Evolutionary conservation across 1,140 invertebrate species (phyloP).

Genomic region (Drosophila quadrilineata): DNA sequence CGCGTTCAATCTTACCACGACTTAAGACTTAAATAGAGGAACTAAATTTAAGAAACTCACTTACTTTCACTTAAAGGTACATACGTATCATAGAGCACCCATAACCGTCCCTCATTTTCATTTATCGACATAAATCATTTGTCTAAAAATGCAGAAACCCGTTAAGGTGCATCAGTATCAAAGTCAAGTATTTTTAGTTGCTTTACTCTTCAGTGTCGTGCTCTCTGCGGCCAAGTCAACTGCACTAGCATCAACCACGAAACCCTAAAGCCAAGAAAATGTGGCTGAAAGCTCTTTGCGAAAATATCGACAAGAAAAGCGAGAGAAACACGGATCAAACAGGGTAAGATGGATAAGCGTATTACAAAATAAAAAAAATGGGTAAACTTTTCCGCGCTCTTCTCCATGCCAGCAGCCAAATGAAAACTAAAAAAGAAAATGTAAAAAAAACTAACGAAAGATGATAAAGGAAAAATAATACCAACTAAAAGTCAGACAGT

Average conservation of each 20-base stretch:
- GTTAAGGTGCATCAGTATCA: not conserved
- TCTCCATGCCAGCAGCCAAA: constrained; percentile 19
- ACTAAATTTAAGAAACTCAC: too few relatives aligned
- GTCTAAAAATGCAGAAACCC: not conserved
- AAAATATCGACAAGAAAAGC: constrained; percentile 44
- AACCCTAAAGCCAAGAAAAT: constrained; percentile 45
- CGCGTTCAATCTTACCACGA: not conserved
- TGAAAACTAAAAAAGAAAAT: constrained; percentile 8
- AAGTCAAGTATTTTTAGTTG: constrained; percentile 1
- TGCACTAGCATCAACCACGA: constrained; percentile 22
- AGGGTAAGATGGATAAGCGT: constrained; percentile 68
- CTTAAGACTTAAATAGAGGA: too few relatives aligned
- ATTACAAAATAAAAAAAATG: constrained; percentile 56
- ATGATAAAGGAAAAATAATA: not conserved
- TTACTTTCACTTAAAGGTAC: too few relatives aligned
- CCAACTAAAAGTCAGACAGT: constrained; percentile 44
- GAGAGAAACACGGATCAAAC: constrained; percentile 64
- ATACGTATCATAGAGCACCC: too few relatives aligned
- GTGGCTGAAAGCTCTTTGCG: constrained; percentile 55
- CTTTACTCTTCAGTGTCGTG: not conserved
- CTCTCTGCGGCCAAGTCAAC: constrained; percentile 13
- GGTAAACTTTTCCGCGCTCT: constrained; percentile 53
- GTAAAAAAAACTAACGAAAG: not conserved
- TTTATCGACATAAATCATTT: too few relatives aligned
- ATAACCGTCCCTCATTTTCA: too few relatives aligned